Conservation (phyloP, 2,888 invertebrate species). For the Sinhomidia bicolor region DNA sequence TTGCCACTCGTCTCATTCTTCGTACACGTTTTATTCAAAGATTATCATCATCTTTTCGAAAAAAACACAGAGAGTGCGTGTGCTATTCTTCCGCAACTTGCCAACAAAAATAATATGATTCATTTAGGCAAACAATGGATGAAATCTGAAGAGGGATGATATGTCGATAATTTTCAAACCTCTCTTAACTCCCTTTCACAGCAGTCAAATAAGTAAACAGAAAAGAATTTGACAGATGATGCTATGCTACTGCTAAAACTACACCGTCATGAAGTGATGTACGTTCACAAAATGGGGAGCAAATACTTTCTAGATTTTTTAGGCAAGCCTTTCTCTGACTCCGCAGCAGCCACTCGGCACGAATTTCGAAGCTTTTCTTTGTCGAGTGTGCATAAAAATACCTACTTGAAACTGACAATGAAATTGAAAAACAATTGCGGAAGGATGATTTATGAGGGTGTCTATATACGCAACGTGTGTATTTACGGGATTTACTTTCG, state of each 20-base stretch:
- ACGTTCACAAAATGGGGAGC: not conserved
- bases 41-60: too few species aligned
- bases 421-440: constrained; percentile 23
- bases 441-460: constrained; percentile 39
- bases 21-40: too few species aligned
- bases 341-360: too few species aligned
- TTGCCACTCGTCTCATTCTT: too few species aligned
- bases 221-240: constrained; percentile 70
- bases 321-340: constrained; percentile 4
- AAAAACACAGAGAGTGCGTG: too few species aligned
- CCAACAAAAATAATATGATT: constrained; percentile 63
- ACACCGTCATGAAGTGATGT: not conserved
- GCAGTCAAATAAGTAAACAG: constrained; percentile 49
- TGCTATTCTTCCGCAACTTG: too few species aligned
- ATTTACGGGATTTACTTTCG: too few species aligned
- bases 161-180: too few species aligned
- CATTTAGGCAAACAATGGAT: constrained; percentile 63
- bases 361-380: too few species aligned
- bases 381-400: not conserved
- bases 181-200: constrained; percentile 39
- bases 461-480: too few species aligned
- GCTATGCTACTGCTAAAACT: not conserved
- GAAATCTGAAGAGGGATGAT: constrained; percentile 66
- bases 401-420: constrained; percentile 4
- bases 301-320: too few species aligned